Conservation (phyloP, 2,113 vertebrate genomes). For the Megaptera novaeangliae region DNA sequence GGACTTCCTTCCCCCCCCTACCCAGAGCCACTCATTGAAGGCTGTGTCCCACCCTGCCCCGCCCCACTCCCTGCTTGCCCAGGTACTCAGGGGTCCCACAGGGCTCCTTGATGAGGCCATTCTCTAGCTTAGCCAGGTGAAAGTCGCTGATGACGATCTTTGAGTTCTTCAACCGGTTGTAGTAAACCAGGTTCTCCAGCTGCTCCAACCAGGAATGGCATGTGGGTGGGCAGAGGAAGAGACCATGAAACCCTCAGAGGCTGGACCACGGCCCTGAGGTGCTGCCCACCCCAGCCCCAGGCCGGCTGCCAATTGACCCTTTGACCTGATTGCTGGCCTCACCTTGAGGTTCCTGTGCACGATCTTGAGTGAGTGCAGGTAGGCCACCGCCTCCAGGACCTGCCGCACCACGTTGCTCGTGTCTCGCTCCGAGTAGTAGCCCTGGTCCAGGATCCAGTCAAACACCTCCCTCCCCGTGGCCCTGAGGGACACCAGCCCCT, state of each 20-base stretch:
- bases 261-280: fast-evolving
- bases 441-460: constrained; percentile 99
- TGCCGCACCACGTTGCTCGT: constrained; percentile 98
- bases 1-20: background rate
- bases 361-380: constrained; percentile 95
- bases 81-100: constrained; percentile 97
- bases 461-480: constrained; percentile 98
- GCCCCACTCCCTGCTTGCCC: constrained; percentile 82
- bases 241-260: background rate
- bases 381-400: constrained; percentile 97
- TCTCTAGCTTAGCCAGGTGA: constrained; percentile 97
- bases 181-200: constrained; percentile 98
- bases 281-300: background rate
- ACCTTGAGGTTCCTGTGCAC: constrained; percentile 99
- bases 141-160: constrained; percentile 99
- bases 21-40: background rate
- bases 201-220: constrained; percentile 44
- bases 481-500: constrained; percentile 80
- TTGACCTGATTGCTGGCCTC: background rate
- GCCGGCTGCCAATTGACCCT: background rate
- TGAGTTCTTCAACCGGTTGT: constrained; percentile 97
- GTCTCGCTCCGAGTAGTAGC: constrained; percentile 97
- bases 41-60: background rate
- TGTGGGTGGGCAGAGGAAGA: background rate
- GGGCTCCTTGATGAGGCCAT: constrained; percentile 97